These are phyloP conservation scores for Cinara cedri DNA, from an alignment of 2,888 invertebrate genomes.

Conservation along the genomic window DNA sequence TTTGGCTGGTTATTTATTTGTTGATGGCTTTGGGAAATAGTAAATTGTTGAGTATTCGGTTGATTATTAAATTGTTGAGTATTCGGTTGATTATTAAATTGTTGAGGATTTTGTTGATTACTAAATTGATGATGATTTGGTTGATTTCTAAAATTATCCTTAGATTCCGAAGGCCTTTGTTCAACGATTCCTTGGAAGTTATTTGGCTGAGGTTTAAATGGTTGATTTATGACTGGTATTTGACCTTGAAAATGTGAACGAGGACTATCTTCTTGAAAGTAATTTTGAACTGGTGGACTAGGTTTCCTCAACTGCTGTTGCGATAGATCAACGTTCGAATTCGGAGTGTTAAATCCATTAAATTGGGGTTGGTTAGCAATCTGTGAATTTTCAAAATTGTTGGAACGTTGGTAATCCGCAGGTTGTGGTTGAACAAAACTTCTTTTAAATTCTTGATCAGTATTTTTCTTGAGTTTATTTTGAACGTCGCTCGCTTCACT, in stretches of 20 bases:
- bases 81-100: neutral
- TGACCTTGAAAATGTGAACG: constrained; percentile 40
- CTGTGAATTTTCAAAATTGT: constrained; percentile 31
- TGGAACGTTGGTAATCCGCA: constrained; percentile 16
- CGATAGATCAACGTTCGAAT: constrained; percentile 27
- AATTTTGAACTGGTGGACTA: constrained; percentile 44
- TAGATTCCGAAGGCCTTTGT: constrained; percentile 22
- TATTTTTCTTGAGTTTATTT: constrained; percentile 13
- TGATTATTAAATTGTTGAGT: constrained; percentile 13
- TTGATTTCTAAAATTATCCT: constrained; percentile 3
- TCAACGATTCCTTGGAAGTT: constrained; percentile 18
- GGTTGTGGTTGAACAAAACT: constrained; percentile 41
- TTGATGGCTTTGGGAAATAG: no score
- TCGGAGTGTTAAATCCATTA: neutral
- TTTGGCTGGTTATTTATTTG: neutral
- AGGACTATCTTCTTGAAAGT: constrained; percentile 55
- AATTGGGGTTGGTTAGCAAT: constrained; percentile 53
- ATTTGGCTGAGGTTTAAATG: constrained; percentile 38
- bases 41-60: constrained; percentile 57
- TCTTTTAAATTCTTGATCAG: constrained; percentile 30
- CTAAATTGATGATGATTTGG: constrained; percentile 57
- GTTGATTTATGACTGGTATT: constrained; percentile 42
- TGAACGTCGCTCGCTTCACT: constrained; percentile 44
- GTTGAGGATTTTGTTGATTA: constrained; percentile 43
- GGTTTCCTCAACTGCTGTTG: constrained; percentile 52